Conservation (phyloP, 1,140 invertebrate species). For the Drosophila bifasciata region DNA sequence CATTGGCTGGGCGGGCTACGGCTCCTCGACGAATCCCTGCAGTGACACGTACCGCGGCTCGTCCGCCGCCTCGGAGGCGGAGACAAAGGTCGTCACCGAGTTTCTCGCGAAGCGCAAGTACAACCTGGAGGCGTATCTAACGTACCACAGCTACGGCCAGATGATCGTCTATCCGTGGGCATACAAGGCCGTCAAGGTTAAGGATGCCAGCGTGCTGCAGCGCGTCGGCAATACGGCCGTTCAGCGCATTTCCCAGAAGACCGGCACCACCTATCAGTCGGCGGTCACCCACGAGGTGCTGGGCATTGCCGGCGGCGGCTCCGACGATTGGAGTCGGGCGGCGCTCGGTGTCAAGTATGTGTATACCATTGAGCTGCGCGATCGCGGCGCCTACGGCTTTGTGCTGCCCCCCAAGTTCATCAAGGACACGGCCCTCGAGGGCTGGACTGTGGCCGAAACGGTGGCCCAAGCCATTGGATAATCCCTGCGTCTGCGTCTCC, state of each 20-base stretch:
- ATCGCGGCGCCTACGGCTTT: constrained; percentile 94
- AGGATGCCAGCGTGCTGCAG: constrained; percentile 88
- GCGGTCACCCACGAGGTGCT: constrained; percentile 85
- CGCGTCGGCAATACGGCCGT: constrained; percentile 88
- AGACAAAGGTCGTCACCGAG: constrained; percentile 85
- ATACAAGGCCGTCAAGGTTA: constrained; percentile 84
- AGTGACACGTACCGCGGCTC: constrained; percentile 87
- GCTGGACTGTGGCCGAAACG: constrained; percentile 90
- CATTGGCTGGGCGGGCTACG: constrained; percentile 85
- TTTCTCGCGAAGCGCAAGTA: constrained; percentile 84
- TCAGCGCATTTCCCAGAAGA: constrained; percentile 65
- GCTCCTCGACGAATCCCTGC: constrained; percentile 88
- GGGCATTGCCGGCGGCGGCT: constrained; percentile 92
- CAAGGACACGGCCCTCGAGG: constrained; percentile 91
- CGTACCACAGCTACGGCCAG: constrained; percentile 89
- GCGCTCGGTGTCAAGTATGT: constrained; percentile 92
- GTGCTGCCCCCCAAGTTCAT: constrained; percentile 93
- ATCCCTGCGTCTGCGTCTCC: background rate
- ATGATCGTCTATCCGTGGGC: constrained; percentile 90
- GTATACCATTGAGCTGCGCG: constrained; percentile 94
- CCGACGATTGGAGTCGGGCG: constrained; percentile 95
- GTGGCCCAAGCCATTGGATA: constrained; percentile 86
- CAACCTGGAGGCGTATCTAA: constrained; percentile 86
- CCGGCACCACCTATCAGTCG: constrained; percentile 57
- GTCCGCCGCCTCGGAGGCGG: constrained; percentile 87